phyloP scores from a whole-genome alignment of 2,113 vertebrate genomes.

The Amia ocellicauda region DNA sequence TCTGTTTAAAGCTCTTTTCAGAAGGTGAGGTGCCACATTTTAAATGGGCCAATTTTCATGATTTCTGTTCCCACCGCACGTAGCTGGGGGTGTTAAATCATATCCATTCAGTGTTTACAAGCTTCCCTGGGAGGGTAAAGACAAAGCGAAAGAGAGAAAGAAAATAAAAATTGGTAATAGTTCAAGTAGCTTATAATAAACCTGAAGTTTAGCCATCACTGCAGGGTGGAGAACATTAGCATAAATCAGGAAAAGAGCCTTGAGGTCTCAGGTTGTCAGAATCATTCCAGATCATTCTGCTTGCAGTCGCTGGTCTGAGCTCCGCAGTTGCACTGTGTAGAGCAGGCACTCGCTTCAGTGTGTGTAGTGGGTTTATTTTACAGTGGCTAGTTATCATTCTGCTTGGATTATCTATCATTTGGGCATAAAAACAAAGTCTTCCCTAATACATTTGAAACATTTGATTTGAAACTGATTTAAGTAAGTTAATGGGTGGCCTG shows the following conservation, averaged over 20 bases:
- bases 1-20: neutral
- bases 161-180: neutral
- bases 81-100: neutral
- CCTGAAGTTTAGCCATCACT: neutral
- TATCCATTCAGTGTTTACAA: neutral
- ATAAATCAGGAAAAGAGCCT: neutral
- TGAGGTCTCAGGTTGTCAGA: neutral
- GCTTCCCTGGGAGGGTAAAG: neutral
- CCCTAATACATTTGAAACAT: no score
- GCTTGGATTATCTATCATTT: no score
- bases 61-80: neutral
- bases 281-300: neutral
- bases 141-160: neutral
- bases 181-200: neutral
- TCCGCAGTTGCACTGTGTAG: no score
- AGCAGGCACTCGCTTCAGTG: no score
- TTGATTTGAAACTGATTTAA: no score
- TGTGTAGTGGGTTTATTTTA: no score
- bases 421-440: no score
- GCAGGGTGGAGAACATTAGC: constrained; percentile 1
- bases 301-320: neutral
- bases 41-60: neutral
- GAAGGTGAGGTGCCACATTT: neutral
- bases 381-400: no score
- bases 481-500: no score